Evolutionary conservation across 2,888 invertebrate genomes (phyloP), one percentile per base, ranked within the genome.

Genomic region (Drosophila acutilabella): DNA sequence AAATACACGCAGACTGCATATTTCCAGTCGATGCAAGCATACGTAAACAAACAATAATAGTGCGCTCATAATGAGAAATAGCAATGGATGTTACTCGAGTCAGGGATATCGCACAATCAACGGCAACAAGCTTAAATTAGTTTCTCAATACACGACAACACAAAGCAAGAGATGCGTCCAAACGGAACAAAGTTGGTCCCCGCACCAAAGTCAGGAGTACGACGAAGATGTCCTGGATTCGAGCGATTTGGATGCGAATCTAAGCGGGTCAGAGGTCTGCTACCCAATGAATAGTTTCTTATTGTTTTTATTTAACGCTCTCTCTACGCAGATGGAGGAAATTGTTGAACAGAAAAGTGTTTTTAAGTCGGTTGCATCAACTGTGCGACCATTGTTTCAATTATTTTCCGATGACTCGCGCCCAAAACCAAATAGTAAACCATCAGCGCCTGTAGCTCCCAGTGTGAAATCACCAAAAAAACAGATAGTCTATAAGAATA

Each of bases 341-440:
- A 23, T 10, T 3, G 14, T 40, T 1, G 14, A 47, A 8, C 40
- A 74, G 5, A 54, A 42, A 26, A 33, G 8, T 2, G 13, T 48
- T 5, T 8, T 60, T 3, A 52, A 57, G 4, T n/a, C 72, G 7
- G 30, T 74, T 11, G 26, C 48, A 7, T 23, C 57, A 10, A 50
- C 48, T 20, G 33, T 74, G 2, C 60, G 74, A 2, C 74, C 74
- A 14, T 40, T 74, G 7, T 51, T 66, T 0, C 60, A 74, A n/a
- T n/a, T 74, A 3, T 51, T 74, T 6, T 57, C 47, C 4, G 45
- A 45, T 2, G 30, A 77, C 3, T 33, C 54, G 8, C 13, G 13
- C 6, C 10, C 18, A 8, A 14, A 40, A 5, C n/a, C n/a, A 14
- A 38, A 45, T 1, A 7, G 11, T 36, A 36, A 8, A 36, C 11